phyloP scores from a whole-genome alignment of 2,113 vertebrate genomes.

The Peromyscus polionotus region DNA sequence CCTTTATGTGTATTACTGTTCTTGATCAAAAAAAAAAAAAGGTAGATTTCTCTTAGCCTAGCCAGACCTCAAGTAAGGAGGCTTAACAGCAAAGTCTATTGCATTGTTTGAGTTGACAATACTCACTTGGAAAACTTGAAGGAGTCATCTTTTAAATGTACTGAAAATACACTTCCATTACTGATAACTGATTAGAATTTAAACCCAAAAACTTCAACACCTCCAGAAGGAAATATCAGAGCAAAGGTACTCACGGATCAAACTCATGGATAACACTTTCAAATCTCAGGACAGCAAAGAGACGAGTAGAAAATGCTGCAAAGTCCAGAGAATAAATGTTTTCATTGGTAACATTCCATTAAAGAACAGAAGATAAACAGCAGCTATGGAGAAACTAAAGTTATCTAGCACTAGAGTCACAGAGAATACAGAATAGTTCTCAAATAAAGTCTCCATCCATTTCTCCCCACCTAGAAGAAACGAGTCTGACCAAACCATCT shows the following conservation, averaged over 20 bases:
- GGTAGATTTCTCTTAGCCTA: not conserved
- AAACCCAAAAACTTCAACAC: not conserved
- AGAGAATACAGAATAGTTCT: constrained; percentile 47
- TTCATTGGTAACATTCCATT: not conserved
- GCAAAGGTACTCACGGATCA: constrained; percentile 94
- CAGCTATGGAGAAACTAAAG: not conserved
- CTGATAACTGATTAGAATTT: not conserved
- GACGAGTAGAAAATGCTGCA: constrained; percentile 97
- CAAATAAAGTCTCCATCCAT: constrained; percentile 36
- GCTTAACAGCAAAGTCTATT: not conserved
- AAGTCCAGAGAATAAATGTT: constrained; percentile 45
- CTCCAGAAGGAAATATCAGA: not conserved
- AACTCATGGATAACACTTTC: constrained; percentile 99
- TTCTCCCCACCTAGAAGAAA: not conserved
- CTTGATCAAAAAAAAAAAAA: not conserved
- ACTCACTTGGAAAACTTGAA: constrained; percentile 30
- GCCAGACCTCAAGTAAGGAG: not conserved
- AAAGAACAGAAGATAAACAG: not conserved
- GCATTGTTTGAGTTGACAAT: not conserved
- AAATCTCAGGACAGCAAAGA: constrained; percentile 98
- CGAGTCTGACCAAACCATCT: not conserved
- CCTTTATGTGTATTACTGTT: not conserved
- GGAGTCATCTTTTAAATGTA: not conserved
- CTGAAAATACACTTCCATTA: not conserved
- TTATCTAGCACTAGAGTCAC: not conserved